Conservation (phyloP, 2,888 invertebrate species). For the Harpalus rufipes region DNA sequence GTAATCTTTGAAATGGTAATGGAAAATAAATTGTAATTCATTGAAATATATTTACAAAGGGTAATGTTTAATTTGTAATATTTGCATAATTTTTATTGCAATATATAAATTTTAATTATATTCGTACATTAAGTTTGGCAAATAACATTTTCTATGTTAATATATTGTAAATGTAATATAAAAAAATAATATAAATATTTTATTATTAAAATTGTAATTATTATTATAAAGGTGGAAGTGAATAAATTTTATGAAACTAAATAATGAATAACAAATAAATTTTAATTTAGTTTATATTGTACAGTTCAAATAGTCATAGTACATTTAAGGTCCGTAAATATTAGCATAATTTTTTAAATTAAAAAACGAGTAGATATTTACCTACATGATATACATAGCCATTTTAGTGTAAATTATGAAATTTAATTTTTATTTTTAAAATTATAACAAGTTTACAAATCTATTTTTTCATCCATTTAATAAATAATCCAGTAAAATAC, state of each 20-base stretch:
- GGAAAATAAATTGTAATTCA: background rate
- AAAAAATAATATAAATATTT: background rate
- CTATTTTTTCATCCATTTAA: too few species aligned
- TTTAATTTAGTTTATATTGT: background rate
- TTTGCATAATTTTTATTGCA: background rate
- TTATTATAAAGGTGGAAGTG: too few species aligned
- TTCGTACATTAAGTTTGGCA: background rate
- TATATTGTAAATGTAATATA: background rate
- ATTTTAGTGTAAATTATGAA: too few species aligned
- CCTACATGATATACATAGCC: background rate
- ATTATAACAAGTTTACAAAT: too few species aligned
- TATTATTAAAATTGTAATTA: too few species aligned
- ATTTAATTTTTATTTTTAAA: too few species aligned
- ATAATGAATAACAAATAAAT: background rate
- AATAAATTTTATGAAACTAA: too few species aligned
- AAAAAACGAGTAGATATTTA: background rate
- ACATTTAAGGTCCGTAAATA: background rate
- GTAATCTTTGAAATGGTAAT: background rate
- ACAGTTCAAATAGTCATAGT: background rate
- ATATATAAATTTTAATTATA: background rate
- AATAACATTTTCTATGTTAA: background rate
- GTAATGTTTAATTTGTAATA: background rate
- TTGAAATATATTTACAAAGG: conserved; percentile 2
- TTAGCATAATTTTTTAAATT: background rate
- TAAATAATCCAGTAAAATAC: too few species aligned